These are phyloP conservation scores for Phyllotreta striolata DNA, from an alignment of 2,888 invertebrate genomes.

Conservation along the genomic window DNA sequence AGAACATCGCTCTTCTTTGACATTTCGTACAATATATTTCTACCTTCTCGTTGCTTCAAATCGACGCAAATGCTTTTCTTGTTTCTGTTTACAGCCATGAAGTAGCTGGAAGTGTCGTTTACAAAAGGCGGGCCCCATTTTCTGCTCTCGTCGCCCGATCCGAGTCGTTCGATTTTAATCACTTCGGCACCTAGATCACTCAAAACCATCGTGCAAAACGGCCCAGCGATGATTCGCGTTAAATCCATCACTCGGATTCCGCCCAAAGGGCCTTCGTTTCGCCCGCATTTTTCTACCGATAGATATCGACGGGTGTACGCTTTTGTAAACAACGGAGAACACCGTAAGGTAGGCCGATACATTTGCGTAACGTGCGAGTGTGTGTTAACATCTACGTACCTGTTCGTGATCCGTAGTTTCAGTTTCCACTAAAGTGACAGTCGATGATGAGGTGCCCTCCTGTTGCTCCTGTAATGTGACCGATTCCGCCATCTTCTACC, in stretches of 20 bases:
- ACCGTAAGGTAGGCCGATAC: constrained; percentile 28
- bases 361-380: constrained; percentile 43
- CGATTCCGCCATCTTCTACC: constrained; percentile 48
- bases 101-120: constrained; percentile 77
- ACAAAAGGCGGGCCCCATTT: constrained; percentile 94
- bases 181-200: constrained; percentile 94
- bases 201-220: constrained; percentile 92
- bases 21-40: constrained; percentile 72
- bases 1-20: constrained; percentile 83
- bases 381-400: constrained; percentile 50
- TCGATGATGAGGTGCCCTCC: constrained; percentile 50
- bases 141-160: constrained; percentile 85
- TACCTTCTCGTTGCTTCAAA: constrained; percentile 75
- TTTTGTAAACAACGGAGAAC: constrained; percentile 20
- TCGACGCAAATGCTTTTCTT: constrained; percentile 93
- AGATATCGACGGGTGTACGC: constrained; percentile 30
- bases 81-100: constrained; percentile 88
- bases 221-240: constrained; percentile 91
- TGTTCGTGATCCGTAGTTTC: constrained; percentile 53
- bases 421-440: constrained; percentile 55
- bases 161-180: constrained; percentile 89
- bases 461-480: constrained; percentile 49
- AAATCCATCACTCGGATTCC: constrained; percentile 81
- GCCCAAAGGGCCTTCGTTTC: constrained; percentile 66
- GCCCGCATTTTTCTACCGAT: constrained; percentile 26